Conservation (phyloP, 2,888 invertebrate genomes). For the Xestobium rufovillosum region DNA sequence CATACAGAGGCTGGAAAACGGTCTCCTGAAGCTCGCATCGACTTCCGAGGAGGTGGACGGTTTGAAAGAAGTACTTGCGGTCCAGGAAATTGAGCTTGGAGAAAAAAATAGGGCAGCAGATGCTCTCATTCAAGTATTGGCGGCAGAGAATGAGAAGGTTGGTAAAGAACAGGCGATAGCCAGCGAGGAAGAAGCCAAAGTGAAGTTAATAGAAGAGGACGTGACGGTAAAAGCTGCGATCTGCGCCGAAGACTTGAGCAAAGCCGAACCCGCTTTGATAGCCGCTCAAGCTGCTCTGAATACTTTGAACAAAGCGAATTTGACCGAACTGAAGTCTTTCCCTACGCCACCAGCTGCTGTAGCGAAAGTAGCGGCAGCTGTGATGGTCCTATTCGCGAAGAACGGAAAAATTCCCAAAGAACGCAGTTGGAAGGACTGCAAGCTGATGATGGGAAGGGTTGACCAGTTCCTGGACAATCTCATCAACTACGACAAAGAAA, state of each 20-base stretch:
- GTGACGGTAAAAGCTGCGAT: conserved; percentile 77
- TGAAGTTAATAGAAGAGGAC: conserved; percentile 80
- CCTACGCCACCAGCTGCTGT: conserved; percentile 87
- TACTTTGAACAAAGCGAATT: conserved; percentile 86
- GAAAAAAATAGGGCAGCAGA: conserved; percentile 87
- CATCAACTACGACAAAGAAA: conserved; percentile 86
- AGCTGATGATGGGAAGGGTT: conserved; percentile 84
- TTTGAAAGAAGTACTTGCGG: conserved; percentile 66
- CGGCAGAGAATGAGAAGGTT: conserved; percentile 85
- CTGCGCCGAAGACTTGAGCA: conserved; percentile 82
- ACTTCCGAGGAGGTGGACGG: conserved; percentile 81
- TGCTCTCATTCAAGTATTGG: conserved; percentile 76
- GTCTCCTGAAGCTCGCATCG: conserved; percentile 77
- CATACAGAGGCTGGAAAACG: conserved; percentile 76
- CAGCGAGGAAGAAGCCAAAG: conserved; percentile 82
- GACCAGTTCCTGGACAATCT: conserved; percentile 79
- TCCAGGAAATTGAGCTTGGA: conserved; percentile 59
- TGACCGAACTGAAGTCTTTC: conserved; percentile 92
- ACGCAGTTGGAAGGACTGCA: conserved; percentile 85
- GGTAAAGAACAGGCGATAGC: conserved; percentile 77
- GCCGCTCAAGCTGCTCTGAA: conserved; percentile 88
- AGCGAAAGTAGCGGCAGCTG: conserved; percentile 78
- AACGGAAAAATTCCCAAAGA: conserved; percentile 87
- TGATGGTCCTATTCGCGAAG: conserved; percentile 74
- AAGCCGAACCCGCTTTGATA: conserved; percentile 83